These are phyloP conservation scores for Drosophila micromelanica DNA, from an alignment of 1,140 invertebrate species.

Conservation along the genomic window DNA sequence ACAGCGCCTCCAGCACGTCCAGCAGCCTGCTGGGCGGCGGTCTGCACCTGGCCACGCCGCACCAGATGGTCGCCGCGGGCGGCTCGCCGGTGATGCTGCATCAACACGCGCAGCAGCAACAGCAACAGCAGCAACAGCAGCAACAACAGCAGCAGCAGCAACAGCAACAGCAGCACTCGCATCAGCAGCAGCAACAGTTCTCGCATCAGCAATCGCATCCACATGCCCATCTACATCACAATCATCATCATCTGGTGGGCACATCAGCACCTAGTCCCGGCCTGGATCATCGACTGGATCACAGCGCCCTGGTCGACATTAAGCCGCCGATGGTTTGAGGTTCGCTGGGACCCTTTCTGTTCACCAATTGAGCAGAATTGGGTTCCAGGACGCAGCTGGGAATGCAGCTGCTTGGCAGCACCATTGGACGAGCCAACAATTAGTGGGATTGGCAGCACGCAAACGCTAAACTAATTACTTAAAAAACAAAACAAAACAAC, in stretches of 20 bases:
- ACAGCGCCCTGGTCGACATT: constrained; percentile 74
- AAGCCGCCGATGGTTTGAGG: constrained; percentile 84
- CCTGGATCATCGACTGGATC: constrained; percentile 66
- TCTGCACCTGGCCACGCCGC: constrained; percentile 78
- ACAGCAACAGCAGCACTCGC: constrained; percentile 21
- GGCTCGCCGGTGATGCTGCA: constrained; percentile 83
- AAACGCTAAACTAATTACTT: not conserved
- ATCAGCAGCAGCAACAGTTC: constrained; percentile 59
- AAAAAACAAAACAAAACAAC: not conserved
- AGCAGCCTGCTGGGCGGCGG: constrained; percentile 70
- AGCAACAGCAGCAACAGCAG: constrained; percentile 45
- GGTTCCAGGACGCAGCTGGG: constrained; percentile 56
- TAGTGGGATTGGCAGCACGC: constrained; percentile 7
- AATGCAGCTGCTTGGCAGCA: constrained; percentile 12
- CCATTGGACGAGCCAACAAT: constrained; percentile 1
- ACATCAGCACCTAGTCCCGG: constrained; percentile 71
- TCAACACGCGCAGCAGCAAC: constrained; percentile 71
- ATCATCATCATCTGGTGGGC: constrained; percentile 73
- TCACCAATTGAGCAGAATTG: constrained; percentile 73
- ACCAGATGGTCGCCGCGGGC: constrained; percentile 83
- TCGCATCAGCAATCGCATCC: constrained; percentile 70
- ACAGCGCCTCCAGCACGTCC: constrained; percentile 72
- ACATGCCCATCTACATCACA: constrained; percentile 75
- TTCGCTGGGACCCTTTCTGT: constrained; percentile 82
- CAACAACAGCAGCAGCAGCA: constrained; percentile 54